Conservation (phyloP, 2,888 invertebrate species). For the Bembecia ichneumoniformis region DNA sequence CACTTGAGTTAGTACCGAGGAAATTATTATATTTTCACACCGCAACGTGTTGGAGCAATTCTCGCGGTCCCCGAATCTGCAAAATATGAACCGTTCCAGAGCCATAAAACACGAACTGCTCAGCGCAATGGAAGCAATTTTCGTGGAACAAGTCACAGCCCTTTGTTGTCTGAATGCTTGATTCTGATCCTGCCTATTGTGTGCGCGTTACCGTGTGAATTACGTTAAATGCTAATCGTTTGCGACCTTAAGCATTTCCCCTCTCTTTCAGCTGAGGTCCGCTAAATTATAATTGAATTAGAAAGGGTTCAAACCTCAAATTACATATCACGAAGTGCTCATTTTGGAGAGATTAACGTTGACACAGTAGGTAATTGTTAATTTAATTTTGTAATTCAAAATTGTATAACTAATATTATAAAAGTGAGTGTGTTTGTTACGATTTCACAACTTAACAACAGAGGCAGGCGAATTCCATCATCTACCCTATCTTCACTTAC, state of each 20-base stretch:
- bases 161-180: slow-evolving; percentile 32
- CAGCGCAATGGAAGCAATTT: slow-evolving; percentile 34
- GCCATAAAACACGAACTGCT: slow-evolving; percentile 30
- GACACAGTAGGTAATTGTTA: no score
- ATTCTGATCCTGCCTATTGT: slow-evolving; percentile 29
- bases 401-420: no score
- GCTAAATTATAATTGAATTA: neutral
- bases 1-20: neutral
- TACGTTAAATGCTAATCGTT: slow-evolving; percentile 18
- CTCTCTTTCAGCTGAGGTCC: neutral
- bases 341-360: no score
- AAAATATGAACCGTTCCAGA: slow-evolving; percentile 31
- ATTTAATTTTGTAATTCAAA: no score
- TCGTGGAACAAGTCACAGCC: slow-evolving; percentile 18
- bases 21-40: slow-evolving; percentile 20
- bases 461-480: no score
- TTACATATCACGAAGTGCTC: neutral
- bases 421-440: no score
- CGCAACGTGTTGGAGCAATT: slow-evolving; percentile 14
- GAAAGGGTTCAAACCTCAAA: neutral
- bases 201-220: slow-evolving; percentile 14
- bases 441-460: no score
- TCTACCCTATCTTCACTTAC: no score
- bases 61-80: slow-evolving; percentile 24
- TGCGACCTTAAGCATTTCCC: slow-evolving; percentile 2